Evolutionary conservation across 1,140 invertebrate genomes (phyloP).

Genomic region (Acromyrmex heyeri): DNA sequence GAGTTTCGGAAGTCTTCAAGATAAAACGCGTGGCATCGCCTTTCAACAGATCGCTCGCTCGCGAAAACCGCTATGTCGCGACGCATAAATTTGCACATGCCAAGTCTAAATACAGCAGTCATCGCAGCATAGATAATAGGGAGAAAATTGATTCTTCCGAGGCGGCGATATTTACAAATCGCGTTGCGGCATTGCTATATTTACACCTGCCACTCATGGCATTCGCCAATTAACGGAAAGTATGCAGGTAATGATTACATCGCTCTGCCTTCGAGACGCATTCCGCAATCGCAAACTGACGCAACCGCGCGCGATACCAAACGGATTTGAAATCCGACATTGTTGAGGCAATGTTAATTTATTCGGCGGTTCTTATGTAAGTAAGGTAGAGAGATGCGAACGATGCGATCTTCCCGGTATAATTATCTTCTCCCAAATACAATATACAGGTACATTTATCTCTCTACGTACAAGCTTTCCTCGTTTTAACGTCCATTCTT

Average conservation of each 20-base stretch:
- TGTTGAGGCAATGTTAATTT: constrained; percentile 54
- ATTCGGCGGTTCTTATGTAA: constrained; percentile 50
- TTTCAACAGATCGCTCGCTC: not conserved
- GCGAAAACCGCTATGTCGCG: not conserved
- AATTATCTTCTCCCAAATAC: constrained; percentile 41
- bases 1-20: not conserved
- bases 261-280: constrained; percentile 48
- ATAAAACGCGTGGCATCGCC: not conserved
- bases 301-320: constrained; percentile 40
- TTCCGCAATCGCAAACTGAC: constrained; percentile 54
- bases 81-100: constrained; percentile 31
- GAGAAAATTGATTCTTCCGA: constrained; percentile 50
- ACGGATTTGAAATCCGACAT: constrained; percentile 48
- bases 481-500: not conserved
- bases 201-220: constrained; percentile 52
- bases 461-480: constrained; percentile 2
- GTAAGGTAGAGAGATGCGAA: not conserved
- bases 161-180: constrained; percentile 44
- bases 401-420: not conserved
- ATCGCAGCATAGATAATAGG: constrained; percentile 21
- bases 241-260: constrained; percentile 59
- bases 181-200: constrained; percentile 58
- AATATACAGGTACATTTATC: constrained; percentile 24
- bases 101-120: constrained; percentile 14
- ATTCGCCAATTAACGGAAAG: constrained; percentile 37